Base-by-base conservation (phyloP, 2,888 invertebrate species). In the Nowickia ferox region DNA sequence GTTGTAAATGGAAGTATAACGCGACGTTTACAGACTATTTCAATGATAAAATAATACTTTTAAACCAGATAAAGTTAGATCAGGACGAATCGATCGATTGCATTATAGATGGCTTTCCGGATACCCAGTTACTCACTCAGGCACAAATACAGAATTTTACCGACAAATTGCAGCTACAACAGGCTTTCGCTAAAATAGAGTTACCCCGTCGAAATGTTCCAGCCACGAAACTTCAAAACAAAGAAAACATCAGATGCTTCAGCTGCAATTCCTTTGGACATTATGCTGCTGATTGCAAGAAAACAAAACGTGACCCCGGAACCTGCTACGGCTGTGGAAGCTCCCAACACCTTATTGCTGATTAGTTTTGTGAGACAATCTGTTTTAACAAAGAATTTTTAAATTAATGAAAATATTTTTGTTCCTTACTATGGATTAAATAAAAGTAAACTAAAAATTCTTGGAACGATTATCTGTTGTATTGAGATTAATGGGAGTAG, bases 251-350 rank as follows among this genome's bases (percentile, higher is more conserved):
- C 1, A 72, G 65, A 40, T 82, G 82, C 30, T 80, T 13, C 38
- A 80, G 66, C 51, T 82, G 75, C 17, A 63, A 69, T 30, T 48
- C 48, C 15, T 11, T 76, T 17, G 80, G 72, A 9, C 63, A 82
- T 22, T 71, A 57, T 71, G 76, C 69, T 10, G 69, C 55, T 2
- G 63, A 71, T 19, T 82, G 76, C 13, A n/a, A 59, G 9, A 82
- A 82, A 15, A 46, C 69, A 0, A 74, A 38, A 44, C 55, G 46
- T 11, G 61, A 63, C 42, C 15, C 13, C 1, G 76, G 82, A 15
- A 42, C 61, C 0, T 76, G 82, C 42, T 69, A 68, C 17, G 75
- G 68, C 1, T 81, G 74, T 13, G 75, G 61, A 1, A 74, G 68
- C 15, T 15, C 11, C 1, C 59, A 82, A 13, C 75, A 76, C 11